Base-by-base conservation (phyloP, 1,140 invertebrate genomes). In the Dryas iulia region DNA sequence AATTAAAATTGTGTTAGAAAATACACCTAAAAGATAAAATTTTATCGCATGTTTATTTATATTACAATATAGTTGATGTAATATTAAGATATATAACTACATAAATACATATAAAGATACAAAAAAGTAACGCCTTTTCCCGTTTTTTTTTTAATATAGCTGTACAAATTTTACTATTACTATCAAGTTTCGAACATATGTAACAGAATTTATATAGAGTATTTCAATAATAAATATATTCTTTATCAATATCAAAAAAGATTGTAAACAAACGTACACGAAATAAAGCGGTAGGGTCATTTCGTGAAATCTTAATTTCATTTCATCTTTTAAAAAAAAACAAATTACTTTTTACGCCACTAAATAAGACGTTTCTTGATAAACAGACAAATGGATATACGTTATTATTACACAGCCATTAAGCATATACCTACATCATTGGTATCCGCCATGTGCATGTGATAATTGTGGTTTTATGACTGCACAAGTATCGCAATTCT, bases 321-420 rank as follows among this genome's bases (percentile, higher is more conserved):
- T 68, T 60, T 53, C 57, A 59, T 66, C 69, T 66, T 71, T 61
- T 71, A 72, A 76, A 73, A 73, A 73, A 72, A 76, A 73, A 73
- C 61, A 62, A 73, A 71, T 67, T 71, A 70, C 66, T 68, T 66
- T 64, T 67, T 76, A 56, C 69, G 69, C 57, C 66, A 66, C 69
- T 73, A 73, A 79, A 77, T 77, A 76, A 78, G 72, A 76, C 68
- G 76, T 78, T 74, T 77, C 74, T 71, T 69, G 67, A 74, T 73
- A 80, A 76, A 76, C 78, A 76, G 75, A 80, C 72, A 72, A 76
- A 79, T 70, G 66, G 69, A 71, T 74, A 71, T 70, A 76, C 74
- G 66, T 69, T 71, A 74, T 80, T 76, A 80, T 80, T 78, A 74
- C 69, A 74, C 71, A 74, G 76, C 65, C 76, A 80, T 80, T 80